A percentile compares a stretch with the other conserved stretches of the same genome.
Conservation (phyloP, 2,113 vertebrate genomes). For the Numenius arquata region DNA sequence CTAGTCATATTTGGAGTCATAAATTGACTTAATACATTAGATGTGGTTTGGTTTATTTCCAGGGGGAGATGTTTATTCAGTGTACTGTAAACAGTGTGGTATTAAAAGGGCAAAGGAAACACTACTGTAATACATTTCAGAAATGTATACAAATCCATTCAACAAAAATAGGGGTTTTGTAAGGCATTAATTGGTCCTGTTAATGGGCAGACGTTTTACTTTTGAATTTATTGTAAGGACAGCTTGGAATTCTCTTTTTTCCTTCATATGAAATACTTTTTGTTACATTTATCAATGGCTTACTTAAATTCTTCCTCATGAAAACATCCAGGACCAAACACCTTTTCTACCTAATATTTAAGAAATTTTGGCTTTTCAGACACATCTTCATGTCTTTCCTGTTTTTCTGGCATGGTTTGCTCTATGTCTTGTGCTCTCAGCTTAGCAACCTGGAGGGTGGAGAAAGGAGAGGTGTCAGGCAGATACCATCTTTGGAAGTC, state of each 20-base stretch:
- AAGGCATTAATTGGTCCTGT: background rate
- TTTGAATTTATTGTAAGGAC: background rate
- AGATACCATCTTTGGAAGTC: background rate
- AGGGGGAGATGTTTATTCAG: background rate
- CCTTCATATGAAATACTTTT: background rate
- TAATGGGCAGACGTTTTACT: background rate
- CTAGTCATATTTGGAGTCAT: background rate
- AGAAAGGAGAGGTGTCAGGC: background rate
- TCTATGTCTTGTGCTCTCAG: background rate
- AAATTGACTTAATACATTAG: background rate
- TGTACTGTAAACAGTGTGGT: background rate
- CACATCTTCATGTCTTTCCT: background rate
- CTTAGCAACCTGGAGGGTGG: background rate
- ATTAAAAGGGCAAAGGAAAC: background rate
- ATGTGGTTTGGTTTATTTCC: slow-evolving; percentile 15
- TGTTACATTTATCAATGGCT: background rate
- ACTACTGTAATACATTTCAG: background rate
- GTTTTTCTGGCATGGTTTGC: background rate
- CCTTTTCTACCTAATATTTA: background rate
- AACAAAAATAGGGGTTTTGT: background rate
- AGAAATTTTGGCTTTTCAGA: background rate
- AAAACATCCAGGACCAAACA: background rate
- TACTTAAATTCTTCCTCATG: background rate
- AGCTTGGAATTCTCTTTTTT: background rate
- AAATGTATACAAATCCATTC: background rate